Base-by-base conservation (phyloP, 2,797 vertebrate genomes). In the Macrochelys suwanniensis region DNA sequence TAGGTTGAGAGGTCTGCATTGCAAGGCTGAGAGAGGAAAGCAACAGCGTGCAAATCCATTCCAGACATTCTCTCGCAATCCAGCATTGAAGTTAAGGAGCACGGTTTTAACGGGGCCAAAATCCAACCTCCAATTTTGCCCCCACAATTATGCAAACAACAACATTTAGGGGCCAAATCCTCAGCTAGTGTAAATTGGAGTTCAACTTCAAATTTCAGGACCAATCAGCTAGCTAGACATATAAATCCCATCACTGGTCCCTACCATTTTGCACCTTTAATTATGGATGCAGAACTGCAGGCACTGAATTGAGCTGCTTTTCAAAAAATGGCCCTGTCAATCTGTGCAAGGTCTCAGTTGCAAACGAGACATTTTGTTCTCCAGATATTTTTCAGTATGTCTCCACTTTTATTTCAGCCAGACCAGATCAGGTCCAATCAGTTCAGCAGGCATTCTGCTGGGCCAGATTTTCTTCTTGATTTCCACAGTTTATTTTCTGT, bases 211-310 rank as follows among this genome's bases (percentile, higher is more conserved):
- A 82, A 28, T 21, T 87, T 33, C 50, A 56, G 50, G 50, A 33
- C 80, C 81, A 89, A 77, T 42, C 50, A 88, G 84, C 15, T 65
- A 45, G n/a, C 26, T 26, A 51, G 79, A 86, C 47, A 26, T 28
- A 51, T 71, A 78, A 37, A 68, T 82, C 78, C 79, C 37, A 15
- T 61, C 51, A 77, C 25, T 92, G 50, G 56, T 82, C 68, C 91
- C 91, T 90, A 84, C 85, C 92, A 92, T 49, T 93, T 82, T 82
- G 74, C 23, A 47, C 21, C 16, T 78, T 92, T 5, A 83, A 8
- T 92, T 89, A 92, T 84, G 37, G 88, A 82, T 94, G 89, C 88
- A 91, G 88, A 95, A 89, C 47, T 83, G 26, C 86, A 96, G 53
- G 19, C 45, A 65, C n/a, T 71, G 45, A 95, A 86, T 37, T 82